Conservation (phyloP, 2,113 vertebrate species). For the Ceuthmochares aereus region DNA sequence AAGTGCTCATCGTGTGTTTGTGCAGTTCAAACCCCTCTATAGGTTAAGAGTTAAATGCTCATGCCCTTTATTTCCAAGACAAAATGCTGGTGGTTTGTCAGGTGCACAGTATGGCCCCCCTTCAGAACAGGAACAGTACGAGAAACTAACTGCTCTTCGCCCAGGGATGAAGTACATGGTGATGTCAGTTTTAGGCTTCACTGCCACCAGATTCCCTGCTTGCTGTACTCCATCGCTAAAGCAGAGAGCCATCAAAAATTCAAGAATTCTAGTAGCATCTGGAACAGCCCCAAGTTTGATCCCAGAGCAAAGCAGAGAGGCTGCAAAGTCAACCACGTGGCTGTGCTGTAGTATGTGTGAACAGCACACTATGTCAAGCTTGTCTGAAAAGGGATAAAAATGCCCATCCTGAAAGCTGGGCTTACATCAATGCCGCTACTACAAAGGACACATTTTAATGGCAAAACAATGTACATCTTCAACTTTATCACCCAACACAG, state of each 20-base stretch:
- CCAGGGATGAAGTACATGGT: not conserved
- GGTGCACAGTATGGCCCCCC: not conserved
- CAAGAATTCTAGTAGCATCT: not conserved
- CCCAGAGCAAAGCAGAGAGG: not conserved
- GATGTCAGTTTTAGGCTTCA: not conserved
- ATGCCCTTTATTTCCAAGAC: not conserved
- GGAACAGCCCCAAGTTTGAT: not conserved
- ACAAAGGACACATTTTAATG: not conserved
- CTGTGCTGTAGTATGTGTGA: not conserved
- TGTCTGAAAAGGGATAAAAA: not conserved
- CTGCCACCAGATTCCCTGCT: not conserved
- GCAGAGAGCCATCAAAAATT: not conserved
- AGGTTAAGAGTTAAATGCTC: not conserved
- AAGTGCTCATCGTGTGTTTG: not conserved
- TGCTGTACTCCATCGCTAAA: not conserved
- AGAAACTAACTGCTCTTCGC: not conserved
- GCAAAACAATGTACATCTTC: not conserved
- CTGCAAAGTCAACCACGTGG: not conserved
- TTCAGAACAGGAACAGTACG: not conserved
- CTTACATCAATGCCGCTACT: not conserved
- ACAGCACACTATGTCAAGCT: not conserved
- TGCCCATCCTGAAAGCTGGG: not conserved
- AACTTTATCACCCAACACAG: not conserved
- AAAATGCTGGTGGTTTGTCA: not conserved
- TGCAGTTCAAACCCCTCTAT: not conserved